Percentiles rank a stretch among this genome's conserved stretches.
Conservation (phyloP, 2,888 invertebrate genomes). For the Laothoe populi region DNA sequence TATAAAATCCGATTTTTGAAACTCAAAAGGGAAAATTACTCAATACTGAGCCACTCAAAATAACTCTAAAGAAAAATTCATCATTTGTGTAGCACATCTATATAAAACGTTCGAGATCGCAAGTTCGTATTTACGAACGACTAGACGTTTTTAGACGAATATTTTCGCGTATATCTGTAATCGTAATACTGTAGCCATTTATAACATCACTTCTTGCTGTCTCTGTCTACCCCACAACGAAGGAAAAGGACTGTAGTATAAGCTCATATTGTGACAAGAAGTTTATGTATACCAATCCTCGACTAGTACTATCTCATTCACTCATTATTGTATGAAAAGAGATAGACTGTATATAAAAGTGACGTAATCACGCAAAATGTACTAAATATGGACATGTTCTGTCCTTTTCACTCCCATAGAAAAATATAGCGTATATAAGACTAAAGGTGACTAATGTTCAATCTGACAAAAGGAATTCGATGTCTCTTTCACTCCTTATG, state of each 20-base stretch:
- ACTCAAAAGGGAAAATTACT: too few species aligned
- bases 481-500: background rate
- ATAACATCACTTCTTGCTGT: background rate
- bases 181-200: too few species aligned
- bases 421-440: background rate
- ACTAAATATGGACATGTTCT: background rate
- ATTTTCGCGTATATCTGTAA: too few species aligned
- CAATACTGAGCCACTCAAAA: too few species aligned
- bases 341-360: background rate
- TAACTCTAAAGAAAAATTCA: too few species aligned
- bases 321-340: background rate
- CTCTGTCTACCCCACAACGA: background rate
- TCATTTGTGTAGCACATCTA: too few species aligned
- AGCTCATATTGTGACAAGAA: background rate
- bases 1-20: too few species aligned
- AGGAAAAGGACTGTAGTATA: background rate
- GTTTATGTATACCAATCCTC: background rate
- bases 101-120: too few species aligned
- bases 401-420: background rate
- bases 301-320: slow-evolving; percentile 1
- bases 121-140: too few species aligned
- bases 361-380: background rate
- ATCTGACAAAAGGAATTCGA: background rate
- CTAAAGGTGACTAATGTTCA: background rate
- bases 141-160: too few species aligned